Evolutionary conservation across 1,140 invertebrate genomes (phyloP).

Genomic region (Bombyx mandarina): DNA sequence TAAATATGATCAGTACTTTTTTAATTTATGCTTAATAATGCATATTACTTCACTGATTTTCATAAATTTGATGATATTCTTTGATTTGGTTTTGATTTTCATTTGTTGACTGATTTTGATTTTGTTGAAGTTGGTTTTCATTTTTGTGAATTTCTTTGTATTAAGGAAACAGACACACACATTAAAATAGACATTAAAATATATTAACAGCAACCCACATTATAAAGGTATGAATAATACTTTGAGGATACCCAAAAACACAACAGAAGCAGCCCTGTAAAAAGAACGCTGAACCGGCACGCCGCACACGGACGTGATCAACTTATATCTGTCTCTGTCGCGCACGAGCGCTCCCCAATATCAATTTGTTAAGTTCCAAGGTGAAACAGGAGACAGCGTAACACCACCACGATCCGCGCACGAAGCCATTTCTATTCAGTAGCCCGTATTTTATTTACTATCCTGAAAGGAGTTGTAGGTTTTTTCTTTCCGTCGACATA

Average conservation of each 20-base stretch:
- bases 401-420: not conserved
- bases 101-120: too few relatives aligned
- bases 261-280: conserved; percentile 19
- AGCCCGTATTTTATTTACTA: not conserved
- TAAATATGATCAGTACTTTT: too few relatives aligned
- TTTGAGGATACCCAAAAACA: not conserved
- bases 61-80: too few relatives aligned
- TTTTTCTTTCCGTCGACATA: too few relatives aligned
- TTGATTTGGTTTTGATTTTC: too few relatives aligned
- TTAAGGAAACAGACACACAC: not conserved
- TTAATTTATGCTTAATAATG: too few relatives aligned
- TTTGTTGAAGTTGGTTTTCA: not conserved
- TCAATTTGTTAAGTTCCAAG: conserved; percentile 21
- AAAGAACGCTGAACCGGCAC: conserved; percentile 22
- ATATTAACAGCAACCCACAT: too few relatives aligned
- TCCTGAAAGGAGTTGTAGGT: not conserved
- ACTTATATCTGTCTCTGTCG: conserved; percentile 38
- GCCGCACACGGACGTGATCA: conserved; percentile 21
- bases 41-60: too few relatives aligned
- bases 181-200: not conserved
- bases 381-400: conserved; percentile 10
- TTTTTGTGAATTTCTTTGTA: not conserved
- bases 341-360: conserved; percentile 18
- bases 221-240: not conserved
- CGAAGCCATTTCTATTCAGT: conserved; percentile 3